Evolutionary conservation across 2,113 vertebrate genomes (phyloP), one percentile per base, ranked within the genome.

Genomic region (Pituophis catenifer): DNA sequence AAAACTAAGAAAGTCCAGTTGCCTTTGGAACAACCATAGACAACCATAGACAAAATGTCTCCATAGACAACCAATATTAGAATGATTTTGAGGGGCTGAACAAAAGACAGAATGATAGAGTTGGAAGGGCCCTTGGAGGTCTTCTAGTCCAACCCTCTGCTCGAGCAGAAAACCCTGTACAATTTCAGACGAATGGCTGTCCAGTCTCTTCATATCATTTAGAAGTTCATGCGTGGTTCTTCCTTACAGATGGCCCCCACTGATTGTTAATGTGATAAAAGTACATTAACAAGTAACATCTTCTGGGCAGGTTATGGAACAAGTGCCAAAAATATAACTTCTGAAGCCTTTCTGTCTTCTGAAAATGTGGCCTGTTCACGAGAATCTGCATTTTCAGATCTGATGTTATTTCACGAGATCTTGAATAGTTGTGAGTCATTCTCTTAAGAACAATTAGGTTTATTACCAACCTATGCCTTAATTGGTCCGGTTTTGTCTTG

Each of bases 401-500:
- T 90, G 19, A 0, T 0, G 81, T 26, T 55, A 94, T 92, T 94
- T 88, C 92, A 89, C 0, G 2, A 91, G 94, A 90, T 94, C 96
- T 97, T 94, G 95, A 94, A 95, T 93, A 95, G 95, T 90, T 50
- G 0, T 93, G 96, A 97, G 96, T 97, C 96, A 97, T 94, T 53
- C 86, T 85, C 44, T 90, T 48, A 55, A 94, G 95, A 88, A 96
- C 96, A 96, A 38, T 92, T 59, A 95, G 95, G 91, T 96, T 96
- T 93, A 95, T 3, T 95, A 91, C 96, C 95, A 58, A 91, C 96
- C 96, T 94, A 65, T 86, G 92, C 93, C 95, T 94, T 95, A 89
- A 89, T 87, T 26, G 89, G 93, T 90, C 93, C 88, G 12, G 92
- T 93, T 95, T 90, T 94, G 94, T 93, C 52, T 17, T 4, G 0